A percentile compares a stretch with the other conserved stretches of the same genome.
phyloP scores from a whole-genome alignment of 2,888 invertebrate genomes.

The Troides aeacus region DNA sequence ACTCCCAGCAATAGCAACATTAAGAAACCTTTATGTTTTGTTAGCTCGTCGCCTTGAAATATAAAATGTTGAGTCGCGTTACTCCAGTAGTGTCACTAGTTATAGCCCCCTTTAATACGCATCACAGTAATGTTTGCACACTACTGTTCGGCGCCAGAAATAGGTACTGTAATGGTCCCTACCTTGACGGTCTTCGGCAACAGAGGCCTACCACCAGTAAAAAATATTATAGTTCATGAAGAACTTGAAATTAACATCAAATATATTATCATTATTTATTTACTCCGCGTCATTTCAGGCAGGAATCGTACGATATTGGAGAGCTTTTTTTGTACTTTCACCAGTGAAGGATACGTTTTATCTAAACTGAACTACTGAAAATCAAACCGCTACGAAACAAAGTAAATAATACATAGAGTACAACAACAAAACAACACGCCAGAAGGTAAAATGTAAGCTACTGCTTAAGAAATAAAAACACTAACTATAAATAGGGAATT shows the following conservation, averaged over 20 bases:
- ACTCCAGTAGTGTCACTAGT: too few species aligned
- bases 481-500: neutral
- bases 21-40: too few species aligned
- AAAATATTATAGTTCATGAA: too few species aligned
- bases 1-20: too few species aligned
- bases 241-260: neutral
- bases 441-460: conserved; percentile 1
- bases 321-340: conserved; percentile 12
- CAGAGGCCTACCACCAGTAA: too few species aligned
- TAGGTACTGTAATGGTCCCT: too few species aligned
- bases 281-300: neutral
- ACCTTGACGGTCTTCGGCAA: too few species aligned
- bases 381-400: conserved; percentile 28
- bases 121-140: too few species aligned
- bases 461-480: neutral
- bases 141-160: too few species aligned
- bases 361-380: conserved; percentile 10
- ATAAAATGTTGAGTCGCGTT: too few species aligned
- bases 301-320: conserved; percentile 4
- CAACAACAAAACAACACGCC: conserved; percentile 1
- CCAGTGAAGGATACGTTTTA: conserved; percentile 18
- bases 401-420: conserved; percentile 8
- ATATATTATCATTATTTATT: neutral
- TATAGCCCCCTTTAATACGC: too few species aligned
- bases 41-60: too few species aligned